These are phyloP conservation scores for Polymixis lichenea DNA, from an alignment of 2,888 invertebrate species.

Conservation along the genomic window DNA sequence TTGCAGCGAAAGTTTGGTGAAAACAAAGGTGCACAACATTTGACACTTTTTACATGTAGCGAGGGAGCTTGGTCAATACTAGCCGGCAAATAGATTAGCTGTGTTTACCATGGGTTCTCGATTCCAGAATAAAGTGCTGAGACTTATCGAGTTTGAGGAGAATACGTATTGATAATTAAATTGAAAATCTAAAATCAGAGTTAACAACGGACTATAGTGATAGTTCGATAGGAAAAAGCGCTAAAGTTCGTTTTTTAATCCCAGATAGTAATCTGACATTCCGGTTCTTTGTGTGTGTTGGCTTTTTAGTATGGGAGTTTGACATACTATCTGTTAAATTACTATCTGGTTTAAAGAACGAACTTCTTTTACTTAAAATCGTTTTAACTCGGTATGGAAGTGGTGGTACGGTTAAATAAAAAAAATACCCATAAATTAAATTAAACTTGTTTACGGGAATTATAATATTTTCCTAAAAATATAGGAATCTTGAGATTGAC, in stretches of 20 bases:
- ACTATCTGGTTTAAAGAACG: no score
- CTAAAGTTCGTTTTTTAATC: no score
- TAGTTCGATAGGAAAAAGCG: background rate
- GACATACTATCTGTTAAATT: no score
- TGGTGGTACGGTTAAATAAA: no score
- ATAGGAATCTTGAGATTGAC: no score
- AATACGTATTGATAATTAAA: background rate
- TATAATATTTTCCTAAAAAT: background rate
- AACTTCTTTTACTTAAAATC: background rate
- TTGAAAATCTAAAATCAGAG: background rate
- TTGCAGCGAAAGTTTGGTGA: conserved; percentile 74
- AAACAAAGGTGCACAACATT: conserved; percentile 76
- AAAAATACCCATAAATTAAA: no score
- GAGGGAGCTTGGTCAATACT: conserved; percentile 78
- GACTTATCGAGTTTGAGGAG: background rate
- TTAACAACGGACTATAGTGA: background rate
- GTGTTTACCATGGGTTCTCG: conserved; percentile 68
- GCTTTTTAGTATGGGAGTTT: no score
- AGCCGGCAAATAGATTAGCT: conserved; percentile 77
- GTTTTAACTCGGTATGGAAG: background rate
- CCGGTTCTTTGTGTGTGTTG: no score
- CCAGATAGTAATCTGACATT: no score
- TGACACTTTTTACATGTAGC: conserved; percentile 78
- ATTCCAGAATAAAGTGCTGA: conserved; percentile 13
- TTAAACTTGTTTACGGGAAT: background rate